phyloP scores from a whole-genome alignment of 2,888 invertebrate species.

The Microdon myrmicae region DNA sequence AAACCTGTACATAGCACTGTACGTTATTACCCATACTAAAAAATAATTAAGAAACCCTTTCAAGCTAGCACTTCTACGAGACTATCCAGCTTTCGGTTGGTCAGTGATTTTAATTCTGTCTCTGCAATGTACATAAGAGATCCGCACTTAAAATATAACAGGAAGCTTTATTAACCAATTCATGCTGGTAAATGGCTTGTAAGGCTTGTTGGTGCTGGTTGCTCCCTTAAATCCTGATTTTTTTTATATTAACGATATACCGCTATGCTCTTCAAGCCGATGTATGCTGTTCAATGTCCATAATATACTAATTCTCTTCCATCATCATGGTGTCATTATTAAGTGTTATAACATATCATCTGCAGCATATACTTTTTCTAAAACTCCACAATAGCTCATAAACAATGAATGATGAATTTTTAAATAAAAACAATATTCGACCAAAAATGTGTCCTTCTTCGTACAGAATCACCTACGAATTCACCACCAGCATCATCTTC shows the following conservation, averaged over 20 bases:
- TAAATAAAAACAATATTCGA: slow-evolving; percentile 3
- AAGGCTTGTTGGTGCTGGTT: neutral
- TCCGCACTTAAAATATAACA: too few species aligned
- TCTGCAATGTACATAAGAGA: too few species aligned
- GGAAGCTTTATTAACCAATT: neutral
- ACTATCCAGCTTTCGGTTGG: too few species aligned
- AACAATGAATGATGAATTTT: slow-evolving; percentile 4
- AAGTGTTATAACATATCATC: slow-evolving; percentile 19
- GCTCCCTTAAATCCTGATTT: neutral
- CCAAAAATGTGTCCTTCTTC: slow-evolving; percentile 17
- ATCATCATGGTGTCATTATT: slow-evolving; percentile 23
- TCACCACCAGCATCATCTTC: slow-evolving; percentile 56
- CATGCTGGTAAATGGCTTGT: neutral
- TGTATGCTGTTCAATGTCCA: slow-evolving; percentile 33
- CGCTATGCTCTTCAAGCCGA: neutral
- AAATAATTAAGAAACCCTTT: too few species aligned
- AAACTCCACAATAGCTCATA: slow-evolving; percentile 10
- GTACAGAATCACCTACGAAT: slow-evolving; percentile 62
- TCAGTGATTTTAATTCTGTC: too few species aligned
- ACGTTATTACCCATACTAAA: too few species aligned
- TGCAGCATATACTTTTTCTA: slow-evolving; percentile 19
- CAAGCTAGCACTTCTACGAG: too few species aligned
- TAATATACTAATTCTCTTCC: slow-evolving; percentile 30
- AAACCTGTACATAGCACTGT: too few species aligned
- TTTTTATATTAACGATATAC: slow-evolving; percentile 4